Evolutionary conservation across 2,797 vertebrate genomes (phyloP), one percentile per base, ranked within the genome.

Genomic region (Lemur catta): DNA sequence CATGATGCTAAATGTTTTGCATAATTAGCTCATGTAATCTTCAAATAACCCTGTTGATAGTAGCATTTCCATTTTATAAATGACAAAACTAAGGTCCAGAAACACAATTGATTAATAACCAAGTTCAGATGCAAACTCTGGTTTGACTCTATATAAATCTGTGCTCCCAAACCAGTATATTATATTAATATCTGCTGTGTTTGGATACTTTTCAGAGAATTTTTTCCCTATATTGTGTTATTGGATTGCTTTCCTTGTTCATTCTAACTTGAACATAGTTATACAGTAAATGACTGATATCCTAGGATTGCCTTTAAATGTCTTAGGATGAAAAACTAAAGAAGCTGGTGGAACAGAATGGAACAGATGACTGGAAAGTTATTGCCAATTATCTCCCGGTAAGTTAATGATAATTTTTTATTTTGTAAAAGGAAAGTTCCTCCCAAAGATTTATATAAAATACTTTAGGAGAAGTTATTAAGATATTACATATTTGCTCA

Each of bases 311-410:
- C 91, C 89, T 98, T 98, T 96, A 95, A 97, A 96, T 96, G 91
- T 96, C 79, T 93, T 98, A 99, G 99, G 99, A 99, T 98, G 99
- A 99, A 98, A 99, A 99, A 97, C 93, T 99, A 94, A 99, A 99
- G 98, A 99, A 99, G 98, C 98, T 99, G 79, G 99, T 99, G 94
- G 99, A 99, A 97, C 99, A 99, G 97, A 99, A 99, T 97, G 99
- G 99, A 96, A 99, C 99, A 95, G 99, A 99, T 97, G 99, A 99
- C 98, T 99, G 99, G 99, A 99, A 99, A 99, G 98, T 99, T 97
- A 99, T 99, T 97, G 99, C 99, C 97, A 99, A 98, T 98, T 99
- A 99, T 97, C 99, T 99, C 97, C 99, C 99, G 96, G 99, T 99
- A 99, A 98, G 99, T 99, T 94, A 55, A 81, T 96, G 74, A 95